A percentile compares a stretch with the other conserved stretches of the same genome.
phyloP scores from a whole-genome alignment of 2,888 invertebrate genomes.

The Pardosa pseudoannulata region DNA sequence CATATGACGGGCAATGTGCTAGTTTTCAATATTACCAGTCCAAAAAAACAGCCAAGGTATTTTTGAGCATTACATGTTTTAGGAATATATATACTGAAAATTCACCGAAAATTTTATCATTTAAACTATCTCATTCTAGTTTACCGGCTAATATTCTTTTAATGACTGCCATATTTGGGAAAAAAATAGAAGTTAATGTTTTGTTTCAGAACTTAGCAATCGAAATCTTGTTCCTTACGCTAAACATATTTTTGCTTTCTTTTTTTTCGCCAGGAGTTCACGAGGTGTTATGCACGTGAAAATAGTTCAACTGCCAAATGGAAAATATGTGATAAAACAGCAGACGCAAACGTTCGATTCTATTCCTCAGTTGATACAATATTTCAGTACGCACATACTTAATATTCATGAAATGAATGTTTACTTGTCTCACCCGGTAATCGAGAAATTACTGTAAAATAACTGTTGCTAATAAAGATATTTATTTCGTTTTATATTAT shows the following conservation, averaged over 20 bases:
- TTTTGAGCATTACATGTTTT: no score
- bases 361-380: slow-evolving; percentile 59
- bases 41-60: no score
- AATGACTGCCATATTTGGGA: no score
- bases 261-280: slow-evolving; percentile 55
- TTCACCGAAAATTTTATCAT: no score
- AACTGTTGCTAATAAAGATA: slow-evolving; percentile 50
- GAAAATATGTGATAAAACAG: slow-evolving; percentile 63
- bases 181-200: no score
- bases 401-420: slow-evolving; percentile 65
- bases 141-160: no score
- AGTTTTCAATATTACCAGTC: no score
- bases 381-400: slow-evolving; percentile 67
- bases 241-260: neutral
- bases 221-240: no score
- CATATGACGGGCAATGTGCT: no score
- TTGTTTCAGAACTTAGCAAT: no score
- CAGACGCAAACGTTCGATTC: slow-evolving; percentile 58
- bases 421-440: slow-evolving; percentile 56
- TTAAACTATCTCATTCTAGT: no score
- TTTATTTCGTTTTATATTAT: slow-evolving; percentile 53
- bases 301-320: slow-evolving; percentile 47
- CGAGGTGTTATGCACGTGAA: slow-evolving; percentile 64
- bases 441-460: slow-evolving; percentile 59
- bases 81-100: no score